phyloP scores from a whole-genome alignment of 2,113 vertebrate species.

The Cryptotis parvus region DNA sequence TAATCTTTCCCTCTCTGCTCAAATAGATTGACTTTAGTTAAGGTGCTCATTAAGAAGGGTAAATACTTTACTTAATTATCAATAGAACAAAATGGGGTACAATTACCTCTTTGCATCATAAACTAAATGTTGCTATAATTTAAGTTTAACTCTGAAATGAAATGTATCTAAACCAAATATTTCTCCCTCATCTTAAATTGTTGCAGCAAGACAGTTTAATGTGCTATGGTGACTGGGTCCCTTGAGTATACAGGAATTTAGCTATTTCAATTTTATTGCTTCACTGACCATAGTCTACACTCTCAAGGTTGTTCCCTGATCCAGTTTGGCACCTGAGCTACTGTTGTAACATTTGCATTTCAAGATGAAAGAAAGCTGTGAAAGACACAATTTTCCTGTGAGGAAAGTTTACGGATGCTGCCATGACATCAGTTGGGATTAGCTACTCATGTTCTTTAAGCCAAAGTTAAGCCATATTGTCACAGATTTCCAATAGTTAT shows the following conservation, averaged over 20 bases:
- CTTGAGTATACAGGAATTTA: neutral
- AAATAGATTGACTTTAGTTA: neutral
- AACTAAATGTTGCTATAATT: neutral
- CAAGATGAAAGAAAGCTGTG: conserved; percentile 39
- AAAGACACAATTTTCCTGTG: neutral
- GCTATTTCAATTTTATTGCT: neutral
- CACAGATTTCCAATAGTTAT: neutral
- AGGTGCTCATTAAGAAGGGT: neutral
- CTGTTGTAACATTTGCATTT: neutral
- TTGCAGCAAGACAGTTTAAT: neutral
- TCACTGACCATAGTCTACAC: neutral
- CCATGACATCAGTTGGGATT: neutral
- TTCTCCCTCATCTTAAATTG: neutral
- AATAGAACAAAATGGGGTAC: neutral
- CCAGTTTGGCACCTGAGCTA: neutral
- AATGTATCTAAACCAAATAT: neutral
- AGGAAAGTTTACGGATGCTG: neutral
- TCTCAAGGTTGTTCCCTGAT: neutral
- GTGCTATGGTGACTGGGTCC: neutral
- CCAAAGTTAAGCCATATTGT: neutral
- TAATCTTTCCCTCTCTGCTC: too few relatives aligned
- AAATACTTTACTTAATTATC: conserved; percentile 8
- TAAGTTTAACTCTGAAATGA: conserved; percentile 48
- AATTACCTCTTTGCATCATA: neutral
- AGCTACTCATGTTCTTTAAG: neutral